phyloP scores from a whole-genome alignment of 2,888 invertebrate species.

The Cantharis rustica region DNA sequence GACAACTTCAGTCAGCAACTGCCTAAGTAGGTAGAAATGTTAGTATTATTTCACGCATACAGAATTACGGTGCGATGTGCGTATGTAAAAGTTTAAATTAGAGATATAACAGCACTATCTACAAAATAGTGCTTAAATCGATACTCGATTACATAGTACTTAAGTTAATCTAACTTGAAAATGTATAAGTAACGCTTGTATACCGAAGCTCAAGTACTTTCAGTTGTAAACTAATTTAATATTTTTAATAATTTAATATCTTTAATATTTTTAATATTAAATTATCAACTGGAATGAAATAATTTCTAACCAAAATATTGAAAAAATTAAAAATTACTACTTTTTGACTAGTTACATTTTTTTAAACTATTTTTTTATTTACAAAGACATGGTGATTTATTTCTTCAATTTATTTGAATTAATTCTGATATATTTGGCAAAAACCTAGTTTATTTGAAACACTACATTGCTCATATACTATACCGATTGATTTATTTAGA shows the following conservation, averaged over 20 bases:
- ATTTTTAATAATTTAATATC: not conserved
- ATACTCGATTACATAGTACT: not conserved
- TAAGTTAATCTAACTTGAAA: not conserved
- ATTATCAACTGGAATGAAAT: too few relatives aligned
- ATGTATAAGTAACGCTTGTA: not conserved
- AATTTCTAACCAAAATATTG: too few relatives aligned
- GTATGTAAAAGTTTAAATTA: not conserved
- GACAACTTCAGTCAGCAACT: not conserved
- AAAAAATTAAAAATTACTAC: too few relatives aligned
- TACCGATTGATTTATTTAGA: too few relatives aligned
- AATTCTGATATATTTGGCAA: too few relatives aligned
- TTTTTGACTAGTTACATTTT: too few relatives aligned
- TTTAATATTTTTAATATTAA: too few relatives aligned
- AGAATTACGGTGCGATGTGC: not conserved
- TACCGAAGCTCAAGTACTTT: not conserved
- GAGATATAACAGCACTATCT: not conserved
- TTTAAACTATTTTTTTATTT: too few relatives aligned
- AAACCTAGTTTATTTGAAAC: too few relatives aligned
- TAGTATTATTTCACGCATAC: not conserved
- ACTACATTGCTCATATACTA: too few relatives aligned
- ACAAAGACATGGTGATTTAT: too few relatives aligned
- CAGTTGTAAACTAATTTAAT: not conserved
- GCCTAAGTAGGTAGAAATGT: not conserved
- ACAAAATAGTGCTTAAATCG: not conserved
- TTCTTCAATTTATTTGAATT: too few relatives aligned